Base-by-base conservation (phyloP, 2,888 invertebrate species). In the Dolichomitus sp. region DNA sequence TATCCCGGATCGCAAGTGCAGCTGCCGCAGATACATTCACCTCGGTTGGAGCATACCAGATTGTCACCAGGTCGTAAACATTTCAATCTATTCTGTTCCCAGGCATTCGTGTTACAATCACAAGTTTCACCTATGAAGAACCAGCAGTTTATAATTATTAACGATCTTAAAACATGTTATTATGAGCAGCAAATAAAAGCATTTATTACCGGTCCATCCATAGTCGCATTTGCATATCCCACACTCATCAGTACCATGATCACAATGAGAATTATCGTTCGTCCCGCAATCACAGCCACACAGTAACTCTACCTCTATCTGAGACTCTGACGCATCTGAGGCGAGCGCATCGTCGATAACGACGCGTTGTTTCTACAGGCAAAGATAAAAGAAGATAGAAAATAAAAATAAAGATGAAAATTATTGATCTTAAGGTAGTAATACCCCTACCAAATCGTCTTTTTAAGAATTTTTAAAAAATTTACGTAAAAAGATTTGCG, bases 11-110 rank as follows among this genome's bases (percentile, higher is more conserved):
- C 95, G 90, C 98, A 98, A 30, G 94, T 93, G 91, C 98, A 98
- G 78, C 93, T 94, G 42, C 97, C 97, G 90, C 98, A 98, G 59
- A 96, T 94, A 91, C 98, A 98, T 85, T 96, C 96, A 0, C 98
- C 98, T 5, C 95, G 95, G 77, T 96, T 96, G 0, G 96, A 96
- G 91, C 97, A 97, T 5, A 95, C 90, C 11, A 94, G 92, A 48
- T 87, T 80, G 0, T 92, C 90, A 0, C 94, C 95, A 0, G 95
- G 95, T 0, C 95, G 94, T 9, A 93, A 91, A 88, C 96, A 96
- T 1, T 94, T 92, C 65, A 95, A 94, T 14, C 94, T 93, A 0
- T 95, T 94, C n/a, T 91, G 92, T 5, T 91, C 91, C 80, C 94
- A 94, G 59, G 94, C 94, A 65, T 94, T 94, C 72, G 94, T 93